Evolutionary conservation across 1,140 invertebrate species (phyloP), one percentile per base, ranked within the genome.

Genomic region (Epicauta chinensis): DNA sequence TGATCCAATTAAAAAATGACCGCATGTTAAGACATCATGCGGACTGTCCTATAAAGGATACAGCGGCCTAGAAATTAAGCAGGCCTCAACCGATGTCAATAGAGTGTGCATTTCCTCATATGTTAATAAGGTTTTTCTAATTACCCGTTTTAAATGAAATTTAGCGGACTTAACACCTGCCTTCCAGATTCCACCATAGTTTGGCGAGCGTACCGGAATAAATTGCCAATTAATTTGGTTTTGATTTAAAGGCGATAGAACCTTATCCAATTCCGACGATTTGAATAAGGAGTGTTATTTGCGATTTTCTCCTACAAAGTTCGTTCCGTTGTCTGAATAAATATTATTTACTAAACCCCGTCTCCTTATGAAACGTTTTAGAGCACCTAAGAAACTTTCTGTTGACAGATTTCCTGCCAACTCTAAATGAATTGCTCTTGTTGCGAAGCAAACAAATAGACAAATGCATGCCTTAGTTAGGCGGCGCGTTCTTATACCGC

Each of bases 121-220:
- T n/a, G n/a, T 6, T 12, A 41, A 17, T 5, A 30, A 4, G 10
- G 29, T 10, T 4, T 4, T 30, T 5, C 29, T 10, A 4, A 30
- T 30, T 5, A 55, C 41, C 11, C 47, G 53, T 29, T 60, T 42
- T 4, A 72, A 49, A 55, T 71, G 70, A 32, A 53, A 49, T 53
- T 75, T 75, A 2, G 66, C 55, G 16, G 51, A 56, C 57, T 71
- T 71, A 0, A 76, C 63, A 2, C 57, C 65, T 2, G 64, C 53
- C 55, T 76, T 73, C 62, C 68, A 72, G 31, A 55, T 2, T 3
- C 73, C 73, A 15, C 72, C 72, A 41, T 74, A 69, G 60, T 74
- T 65, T 3, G 69, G 67, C 4, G 69, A 62, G 4, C 40, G 11
- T 17, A 72, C 64, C 0, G 71, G 67, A 48, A 68, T 68, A 44